Percentiles rank a stretch among this genome's conserved stretches.
Evolutionary conservation across 37 sponge, comb jelly and placozoan species (phyloP).

Genomic region (Halisarca cf. caerulea): DNA sequence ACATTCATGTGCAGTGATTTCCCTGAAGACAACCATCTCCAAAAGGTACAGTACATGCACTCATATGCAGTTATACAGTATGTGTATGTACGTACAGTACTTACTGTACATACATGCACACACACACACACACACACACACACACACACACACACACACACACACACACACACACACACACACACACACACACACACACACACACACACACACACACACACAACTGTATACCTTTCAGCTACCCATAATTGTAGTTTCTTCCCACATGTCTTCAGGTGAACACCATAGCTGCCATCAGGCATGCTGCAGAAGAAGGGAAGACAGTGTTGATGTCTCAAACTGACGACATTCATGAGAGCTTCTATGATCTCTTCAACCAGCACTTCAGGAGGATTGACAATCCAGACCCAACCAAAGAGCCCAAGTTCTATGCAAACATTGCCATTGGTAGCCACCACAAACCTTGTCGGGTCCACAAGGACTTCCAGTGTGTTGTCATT

Average conservation of each 20-base stretch:
- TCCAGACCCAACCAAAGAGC: slow-evolving; percentile 36
- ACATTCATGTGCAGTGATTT: slow-evolving; percentile 86
- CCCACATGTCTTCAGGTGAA: slow-evolving; percentile 45
- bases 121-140: too few species aligned
- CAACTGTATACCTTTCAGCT: neutral
- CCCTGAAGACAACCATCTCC: slow-evolving; percentile 74
- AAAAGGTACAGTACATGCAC: slow-evolving; percentile 55
- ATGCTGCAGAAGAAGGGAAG: slow-evolving; percentile 81
- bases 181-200: too few species aligned
- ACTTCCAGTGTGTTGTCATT: slow-evolving; percentile 86
- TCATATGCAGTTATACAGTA: neutral
- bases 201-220: neutral
- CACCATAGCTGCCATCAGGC: slow-evolving; percentile 80
- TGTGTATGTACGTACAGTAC: neutral
- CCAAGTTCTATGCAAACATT: slow-evolving; percentile 83
- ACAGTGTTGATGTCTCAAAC: slow-evolving; percentile 85
- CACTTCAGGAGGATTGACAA: slow-evolving; percentile 82
- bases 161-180: too few species aligned
- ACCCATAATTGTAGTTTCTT: too few species aligned
- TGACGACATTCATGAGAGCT: slow-evolving; percentile 86
- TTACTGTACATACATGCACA: neutral
- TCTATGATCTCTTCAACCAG: slow-evolving; percentile 92
- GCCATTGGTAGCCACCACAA: slow-evolving; percentile 89
- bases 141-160: too few species aligned
- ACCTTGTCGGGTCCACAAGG: slow-evolving; percentile 75